phyloP scores from a whole-genome alignment of 1,140 invertebrate species.

The Drosophila elegans region DNA sequence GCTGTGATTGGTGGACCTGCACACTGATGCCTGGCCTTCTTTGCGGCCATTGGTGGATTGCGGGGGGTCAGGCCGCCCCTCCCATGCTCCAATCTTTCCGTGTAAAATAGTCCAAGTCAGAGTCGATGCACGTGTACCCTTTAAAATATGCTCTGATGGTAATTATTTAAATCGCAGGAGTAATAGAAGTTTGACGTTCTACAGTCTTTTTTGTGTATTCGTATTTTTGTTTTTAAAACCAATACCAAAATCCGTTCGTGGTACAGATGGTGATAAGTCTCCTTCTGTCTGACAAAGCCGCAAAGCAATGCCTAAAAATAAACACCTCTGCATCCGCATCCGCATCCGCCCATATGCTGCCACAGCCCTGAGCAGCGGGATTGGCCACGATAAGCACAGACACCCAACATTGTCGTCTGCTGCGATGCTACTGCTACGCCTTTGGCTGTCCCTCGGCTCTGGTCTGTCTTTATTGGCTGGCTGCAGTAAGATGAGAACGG shows the following conservation, averaged over 20 bases:
- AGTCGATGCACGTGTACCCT: background rate
- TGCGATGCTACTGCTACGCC: conserved; percentile 23
- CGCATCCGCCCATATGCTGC: background rate
- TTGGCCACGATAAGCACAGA: conserved; percentile 23
- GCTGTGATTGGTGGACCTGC: conserved; percentile 64
- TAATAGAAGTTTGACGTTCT: background rate
- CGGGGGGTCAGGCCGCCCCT: conserved; percentile 8
- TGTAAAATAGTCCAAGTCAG: background rate
- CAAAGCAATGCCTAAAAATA: conserved; percentile 5
- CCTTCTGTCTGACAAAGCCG: background rate
- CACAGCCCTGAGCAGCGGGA: conserved; percentile 3
- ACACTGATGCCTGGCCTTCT: conserved; percentile 34
- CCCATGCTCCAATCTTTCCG: conserved; percentile 6
- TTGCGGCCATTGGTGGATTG: conserved; percentile 64
- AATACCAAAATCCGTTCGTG: background rate
- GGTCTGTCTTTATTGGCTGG: conserved; percentile 71
- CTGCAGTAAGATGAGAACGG: conserved; percentile 36
- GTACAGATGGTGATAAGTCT: background rate
- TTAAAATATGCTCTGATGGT: background rate
- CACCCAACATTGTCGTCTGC: conserved; percentile 15
- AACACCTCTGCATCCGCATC: conserved; percentile 1
- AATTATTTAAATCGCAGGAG: background rate
- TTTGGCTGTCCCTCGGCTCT: conserved; percentile 34
- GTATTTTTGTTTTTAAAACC: background rate
- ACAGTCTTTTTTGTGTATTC: too few species aligned